A percentile compares a stretch with the other conserved stretches of the same genome.
phyloP scores from a whole-genome alignment of 2,888 invertebrate species.

The Shargacucullia verbasci region DNA sequence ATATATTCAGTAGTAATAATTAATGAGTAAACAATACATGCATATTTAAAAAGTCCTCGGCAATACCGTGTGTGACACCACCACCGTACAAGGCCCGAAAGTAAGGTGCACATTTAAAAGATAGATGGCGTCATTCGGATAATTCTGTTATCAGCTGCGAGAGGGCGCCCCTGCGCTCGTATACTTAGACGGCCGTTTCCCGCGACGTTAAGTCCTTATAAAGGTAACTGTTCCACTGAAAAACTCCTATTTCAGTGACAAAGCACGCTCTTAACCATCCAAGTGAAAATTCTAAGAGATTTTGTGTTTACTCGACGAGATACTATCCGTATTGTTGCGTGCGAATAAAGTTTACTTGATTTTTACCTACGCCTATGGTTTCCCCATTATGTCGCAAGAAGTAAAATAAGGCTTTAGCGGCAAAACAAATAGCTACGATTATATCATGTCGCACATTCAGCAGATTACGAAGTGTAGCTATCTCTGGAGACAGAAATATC shows the following conservation, averaged over 20 bases:
- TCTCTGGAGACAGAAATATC: constrained; percentile 79
- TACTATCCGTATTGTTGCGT: constrained; percentile 66
- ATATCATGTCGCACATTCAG: constrained; percentile 76
- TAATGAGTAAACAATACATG: constrained; percentile 50
- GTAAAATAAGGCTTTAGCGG: constrained; percentile 65
- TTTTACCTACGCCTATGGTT: constrained; percentile 68
- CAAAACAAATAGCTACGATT: constrained; percentile 76
- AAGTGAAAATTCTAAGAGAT: constrained; percentile 79
- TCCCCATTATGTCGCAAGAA: constrained; percentile 65
- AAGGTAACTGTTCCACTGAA: constrained; percentile 86
- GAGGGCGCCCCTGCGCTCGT: constrained; percentile 85
- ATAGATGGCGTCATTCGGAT: constrained; percentile 91
- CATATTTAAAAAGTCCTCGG: constrained; percentile 56
- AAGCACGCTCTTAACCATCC: constrained; percentile 79
- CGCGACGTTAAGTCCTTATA: constrained; percentile 85
- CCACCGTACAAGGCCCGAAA: constrained; percentile 72
- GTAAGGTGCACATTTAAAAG: constrained; percentile 90
- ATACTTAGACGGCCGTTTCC: constrained; percentile 85
- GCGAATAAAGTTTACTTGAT: constrained; percentile 62
- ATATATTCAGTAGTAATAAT: constrained; percentile 44
- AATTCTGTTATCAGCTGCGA: constrained; percentile 90
- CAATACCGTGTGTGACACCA: constrained; percentile 57
- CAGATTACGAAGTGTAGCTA: constrained; percentile 78
- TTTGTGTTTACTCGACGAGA: constrained; percentile 71
- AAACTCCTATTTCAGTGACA: constrained; percentile 84